phyloP scores from a whole-genome alignment of 2,888 invertebrate genomes.

The Hesperia comma region DNA sequence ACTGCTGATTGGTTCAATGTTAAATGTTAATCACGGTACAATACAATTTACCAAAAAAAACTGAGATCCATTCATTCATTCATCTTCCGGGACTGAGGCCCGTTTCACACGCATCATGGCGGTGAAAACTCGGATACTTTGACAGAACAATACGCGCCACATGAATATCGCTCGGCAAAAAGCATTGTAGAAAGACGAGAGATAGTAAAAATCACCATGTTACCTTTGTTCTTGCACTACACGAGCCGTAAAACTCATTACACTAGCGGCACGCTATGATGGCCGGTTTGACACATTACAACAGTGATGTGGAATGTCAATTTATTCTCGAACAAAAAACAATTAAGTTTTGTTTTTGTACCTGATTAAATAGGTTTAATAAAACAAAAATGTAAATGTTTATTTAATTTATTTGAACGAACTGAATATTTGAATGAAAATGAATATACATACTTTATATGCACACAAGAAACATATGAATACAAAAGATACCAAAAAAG shows the following conservation, averaged over 20 bases:
- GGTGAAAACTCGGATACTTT: conserved; percentile 46
- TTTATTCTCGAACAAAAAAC: too few species aligned
- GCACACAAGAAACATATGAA: too few species aligned
- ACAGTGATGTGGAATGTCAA: too few species aligned
- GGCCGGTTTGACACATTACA: too few species aligned
- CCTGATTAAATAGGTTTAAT: too few species aligned
- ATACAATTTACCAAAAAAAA: conserved; percentile 47
- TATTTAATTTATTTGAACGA: too few species aligned
- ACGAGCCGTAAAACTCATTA: conserved; percentile 35
- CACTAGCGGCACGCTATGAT: too few species aligned
- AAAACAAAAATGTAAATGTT: too few species aligned
- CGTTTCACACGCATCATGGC: conserved; percentile 49
- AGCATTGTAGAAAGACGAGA: conserved; percentile 43
- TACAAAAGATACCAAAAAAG: too few species aligned
- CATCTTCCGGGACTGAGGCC: conserved; percentile 64
- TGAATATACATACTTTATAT: too few species aligned
- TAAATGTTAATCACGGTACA: conserved; percentile 51
- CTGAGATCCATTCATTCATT: conserved; percentile 41
- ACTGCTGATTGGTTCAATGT: conserved; percentile 24
- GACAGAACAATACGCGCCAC: conserved; percentile 60
- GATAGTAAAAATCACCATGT: conserved; percentile 39
- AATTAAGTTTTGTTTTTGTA: too few species aligned
- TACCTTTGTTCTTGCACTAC: conserved; percentile 34
- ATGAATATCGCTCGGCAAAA: conserved; percentile 53
- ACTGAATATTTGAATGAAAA: too few species aligned